Conservation (phyloP, 1,140 invertebrate genomes). For the Aphelinus atriplicis region DNA sequence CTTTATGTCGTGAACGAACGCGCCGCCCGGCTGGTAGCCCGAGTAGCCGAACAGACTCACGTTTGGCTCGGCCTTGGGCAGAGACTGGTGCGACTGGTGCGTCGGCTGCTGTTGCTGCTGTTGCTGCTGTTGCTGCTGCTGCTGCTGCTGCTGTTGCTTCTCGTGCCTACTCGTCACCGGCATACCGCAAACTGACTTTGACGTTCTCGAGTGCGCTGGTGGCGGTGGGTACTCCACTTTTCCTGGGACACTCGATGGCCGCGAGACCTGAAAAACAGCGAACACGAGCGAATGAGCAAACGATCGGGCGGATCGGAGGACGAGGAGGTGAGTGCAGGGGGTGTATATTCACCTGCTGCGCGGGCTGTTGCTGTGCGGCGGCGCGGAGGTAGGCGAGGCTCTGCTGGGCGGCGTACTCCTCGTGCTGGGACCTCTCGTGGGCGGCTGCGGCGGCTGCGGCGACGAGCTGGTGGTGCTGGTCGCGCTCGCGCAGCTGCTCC, state of each 20-base stretch:
- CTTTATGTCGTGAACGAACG: slow-evolving; percentile 66
- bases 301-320: too few species aligned
- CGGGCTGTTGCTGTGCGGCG: slow-evolving; percentile 51
- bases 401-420: slow-evolving; percentile 34
- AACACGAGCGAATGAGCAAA: background rate
- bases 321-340: background rate
- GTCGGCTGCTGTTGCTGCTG: slow-evolving; percentile 45
- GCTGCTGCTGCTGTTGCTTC: slow-evolving; percentile 63
- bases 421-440: slow-evolving; percentile 41
- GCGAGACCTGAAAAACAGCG: slow-evolving; percentile 50
- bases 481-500: slow-evolving; percentile 30
- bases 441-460: slow-evolving; percentile 53
- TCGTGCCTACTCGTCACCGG: slow-evolving; percentile 62
- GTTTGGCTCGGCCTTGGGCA: slow-evolving; percentile 78
- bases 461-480: slow-evolving; percentile 37
- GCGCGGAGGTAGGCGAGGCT: slow-evolving; percentile 54
- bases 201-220: slow-evolving; percentile 68
- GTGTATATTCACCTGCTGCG: slow-evolving; percentile 55
- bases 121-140: slow-evolving; percentile 17
- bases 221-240: slow-evolving; percentile 71
- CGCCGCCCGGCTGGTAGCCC: slow-evolving; percentile 69
- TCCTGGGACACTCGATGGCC: slow-evolving; percentile 65
- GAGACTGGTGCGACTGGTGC: slow-evolving; percentile 64
- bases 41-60: slow-evolving; percentile 78
- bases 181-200: slow-evolving; percentile 53